phyloP scores from a whole-genome alignment of 1,140 invertebrate species.

The Euwallacea fornicatus region DNA sequence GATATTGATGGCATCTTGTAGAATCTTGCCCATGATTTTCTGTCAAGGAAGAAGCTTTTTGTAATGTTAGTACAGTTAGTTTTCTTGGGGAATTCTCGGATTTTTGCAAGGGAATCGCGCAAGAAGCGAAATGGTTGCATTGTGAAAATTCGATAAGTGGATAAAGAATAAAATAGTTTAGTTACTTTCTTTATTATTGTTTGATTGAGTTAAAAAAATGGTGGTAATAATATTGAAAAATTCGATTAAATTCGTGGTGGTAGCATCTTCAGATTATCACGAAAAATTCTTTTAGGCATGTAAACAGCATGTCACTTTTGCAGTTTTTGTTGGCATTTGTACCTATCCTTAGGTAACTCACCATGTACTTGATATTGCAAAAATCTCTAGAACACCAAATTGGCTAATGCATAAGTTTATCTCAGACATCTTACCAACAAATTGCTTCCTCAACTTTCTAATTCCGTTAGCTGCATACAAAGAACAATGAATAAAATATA shows the following conservation, averaged over 20 bases:
- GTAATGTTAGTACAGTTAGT: conserved; percentile 9
- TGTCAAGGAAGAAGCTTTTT: conserved; percentile 41
- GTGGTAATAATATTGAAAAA: no score
- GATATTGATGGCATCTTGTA: conserved; percentile 60
- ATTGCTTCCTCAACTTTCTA: no score
- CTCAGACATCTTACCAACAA: no score
- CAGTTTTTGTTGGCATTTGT: background rate
- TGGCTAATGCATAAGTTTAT: no score
- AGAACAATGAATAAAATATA: no score
- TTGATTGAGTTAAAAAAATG: background rate
- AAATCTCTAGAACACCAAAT: no score
- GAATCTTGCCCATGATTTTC: conserved; percentile 45
- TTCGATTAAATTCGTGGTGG: no score
- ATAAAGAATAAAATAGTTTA: background rate
- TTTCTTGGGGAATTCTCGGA: conserved; percentile 37
- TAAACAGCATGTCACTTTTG: background rate
- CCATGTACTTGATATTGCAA: no score
- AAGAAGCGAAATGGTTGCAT: conserved; percentile 38
- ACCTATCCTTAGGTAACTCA: background rate
- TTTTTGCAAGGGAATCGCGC: conserved; percentile 46
- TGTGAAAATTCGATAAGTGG: conserved; percentile 47
- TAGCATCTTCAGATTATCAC: no score
- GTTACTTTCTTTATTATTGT: background rate
- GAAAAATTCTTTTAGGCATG: no score
- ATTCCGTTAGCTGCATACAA: no score